These are phyloP conservation scores for Dasyprocta punctata DNA, from an alignment of 2,113 vertebrate species.

Conservation along the genomic window DNA sequence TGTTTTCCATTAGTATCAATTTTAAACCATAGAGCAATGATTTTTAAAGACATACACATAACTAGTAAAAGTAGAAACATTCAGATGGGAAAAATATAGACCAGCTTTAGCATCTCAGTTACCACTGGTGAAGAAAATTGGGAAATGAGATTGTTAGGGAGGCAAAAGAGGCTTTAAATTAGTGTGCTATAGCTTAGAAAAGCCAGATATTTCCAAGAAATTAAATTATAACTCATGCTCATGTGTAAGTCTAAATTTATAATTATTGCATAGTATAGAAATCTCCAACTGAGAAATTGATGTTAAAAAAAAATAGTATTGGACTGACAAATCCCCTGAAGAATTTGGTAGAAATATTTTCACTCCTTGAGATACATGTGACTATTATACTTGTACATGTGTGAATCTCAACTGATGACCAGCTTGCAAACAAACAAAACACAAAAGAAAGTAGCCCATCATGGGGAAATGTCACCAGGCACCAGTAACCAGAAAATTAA, in stretches of 20 bases:
- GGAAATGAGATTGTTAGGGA: slow-evolving; percentile 1
- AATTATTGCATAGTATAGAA: background rate
- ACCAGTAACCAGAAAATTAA: background rate
- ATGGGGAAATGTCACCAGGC: background rate
- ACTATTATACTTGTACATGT: background rate
- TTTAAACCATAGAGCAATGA: slow-evolving; percentile 1
- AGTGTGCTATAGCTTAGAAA: background rate
- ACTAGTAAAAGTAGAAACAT: background rate
- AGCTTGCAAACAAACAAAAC: slow-evolving; percentile 1
- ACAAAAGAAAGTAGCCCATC: background rate
- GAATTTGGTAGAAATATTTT: background rate
- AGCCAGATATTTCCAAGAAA: slow-evolving; percentile 29
- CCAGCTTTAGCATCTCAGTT: background rate
- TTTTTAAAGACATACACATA: background rate
- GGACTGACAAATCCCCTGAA: background rate
- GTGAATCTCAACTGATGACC: background rate
- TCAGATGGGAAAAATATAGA: background rate
- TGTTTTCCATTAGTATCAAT: background rate
- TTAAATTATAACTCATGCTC: background rate
- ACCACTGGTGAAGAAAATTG: background rate
- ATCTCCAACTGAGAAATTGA: background rate
- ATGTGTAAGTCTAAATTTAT: slow-evolving; percentile 43
- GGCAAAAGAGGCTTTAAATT: background rate
- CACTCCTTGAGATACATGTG: background rate
- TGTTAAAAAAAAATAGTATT: background rate